Percentiles rank a stretch among this genome's conserved stretches.
Conservation (phyloP, 1,140 invertebrate species). For the Calliopsis andreniformis region DNA sequence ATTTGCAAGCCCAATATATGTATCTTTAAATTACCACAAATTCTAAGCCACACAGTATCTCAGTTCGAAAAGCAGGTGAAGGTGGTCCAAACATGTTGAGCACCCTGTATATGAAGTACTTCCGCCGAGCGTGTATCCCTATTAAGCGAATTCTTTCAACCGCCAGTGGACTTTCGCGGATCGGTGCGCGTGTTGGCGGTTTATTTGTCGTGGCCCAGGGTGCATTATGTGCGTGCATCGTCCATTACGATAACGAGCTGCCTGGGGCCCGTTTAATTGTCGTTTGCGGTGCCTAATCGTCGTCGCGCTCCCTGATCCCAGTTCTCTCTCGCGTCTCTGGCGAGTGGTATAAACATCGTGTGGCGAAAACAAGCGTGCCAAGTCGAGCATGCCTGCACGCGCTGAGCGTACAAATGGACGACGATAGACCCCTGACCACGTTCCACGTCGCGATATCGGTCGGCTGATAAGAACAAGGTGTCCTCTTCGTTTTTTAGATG, state of each 20-base stretch:
- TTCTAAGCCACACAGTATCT: no score
- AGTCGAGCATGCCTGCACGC: background rate
- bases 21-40: no score
- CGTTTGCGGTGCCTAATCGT: slow-evolving; percentile 46
- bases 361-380: slow-evolving; percentile 9
- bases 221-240: slow-evolving; percentile 27
- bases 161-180: slow-evolving; percentile 42
- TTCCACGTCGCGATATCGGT: background rate
- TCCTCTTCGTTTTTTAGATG: no score
- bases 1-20: no score
- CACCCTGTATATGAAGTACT: slow-evolving; percentile 27
- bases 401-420: background rate
- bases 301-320: background rate
- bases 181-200: slow-evolving; percentile 25
- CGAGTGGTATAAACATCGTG: slow-evolving; percentile 7
- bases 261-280: slow-evolving; percentile 49
- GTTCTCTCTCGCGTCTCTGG: background rate
- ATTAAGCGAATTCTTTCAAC: slow-evolving; percentile 48
- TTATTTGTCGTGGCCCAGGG: slow-evolving; percentile 34
- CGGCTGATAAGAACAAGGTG: no score
- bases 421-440: slow-evolving; percentile 23
- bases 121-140: slow-evolving; percentile 29
- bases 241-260: slow-evolving; percentile 58
- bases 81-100: no score
- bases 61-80: no score